Evolutionary conservation across 1,140 invertebrate genomes (phyloP), one percentile per base, ranked within the genome.

Genomic region (Diorhabda elongata): DNA sequence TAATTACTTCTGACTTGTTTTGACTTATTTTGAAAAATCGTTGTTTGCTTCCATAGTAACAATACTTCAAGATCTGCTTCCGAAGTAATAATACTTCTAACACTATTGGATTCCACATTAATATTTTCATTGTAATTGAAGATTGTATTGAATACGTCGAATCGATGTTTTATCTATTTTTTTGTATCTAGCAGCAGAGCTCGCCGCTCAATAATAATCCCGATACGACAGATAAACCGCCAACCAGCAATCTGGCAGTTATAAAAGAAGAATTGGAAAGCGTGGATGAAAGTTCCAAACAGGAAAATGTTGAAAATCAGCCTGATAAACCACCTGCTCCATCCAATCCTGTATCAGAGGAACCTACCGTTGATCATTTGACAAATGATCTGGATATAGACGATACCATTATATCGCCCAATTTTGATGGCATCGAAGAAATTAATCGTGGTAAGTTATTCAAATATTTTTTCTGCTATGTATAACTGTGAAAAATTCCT

Each of bases 271-370:
- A 60, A 59, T 58, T 68, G 47, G 57, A 69, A 3, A 69, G 42
- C 59, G 61, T 47, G 65, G 72, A 72, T 45, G 69, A 71, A 60
- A 64, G 58, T 57, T 3, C 58, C 56, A 42, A 67, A n/a, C 58
- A 63, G 41, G 63, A 71, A 42, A 41, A 52, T 52, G 47, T n/a
- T 52, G 6, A 52, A 52, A 52, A 3, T 26, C 26, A 26, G 47
- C 47, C 47, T 52, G 47, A 8, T n/a, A 2, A 8, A n/a, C 47
- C 2, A n/a, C 47, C 47, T n/a, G 2, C 47, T 52, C 47, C 47
- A 8, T 3, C 47, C 2, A 0, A 52, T 6, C 2, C 47, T 26
- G 26, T 26, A 52, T n/a, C 47, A 8, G 47, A 52, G 3, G 6
- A 52, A 52, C 6, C 4, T 52, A 5, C 9, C 3, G 47, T n/a